These are phyloP conservation scores for Athene noctua DNA, from an alignment of 2,113 vertebrate species.

Conservation along the genomic window DNA sequence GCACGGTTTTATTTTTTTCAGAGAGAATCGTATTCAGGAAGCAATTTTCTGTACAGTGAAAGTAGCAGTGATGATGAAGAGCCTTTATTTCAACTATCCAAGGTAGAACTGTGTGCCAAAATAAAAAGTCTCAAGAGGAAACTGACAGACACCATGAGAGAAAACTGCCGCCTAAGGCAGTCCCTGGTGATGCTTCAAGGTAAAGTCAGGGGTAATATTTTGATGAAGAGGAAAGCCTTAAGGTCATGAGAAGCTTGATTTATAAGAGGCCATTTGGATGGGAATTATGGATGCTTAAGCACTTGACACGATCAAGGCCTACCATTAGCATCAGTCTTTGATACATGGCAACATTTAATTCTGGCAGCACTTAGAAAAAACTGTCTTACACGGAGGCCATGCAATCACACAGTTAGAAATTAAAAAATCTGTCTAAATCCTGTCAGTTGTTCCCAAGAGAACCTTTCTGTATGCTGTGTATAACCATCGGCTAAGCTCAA, in stretches of 20 bases:
- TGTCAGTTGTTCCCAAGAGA: not conserved
- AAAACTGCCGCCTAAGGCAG: conserved; percentile 75
- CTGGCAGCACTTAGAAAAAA: not conserved
- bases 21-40: conserved; percentile 68
- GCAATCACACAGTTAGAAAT: not conserved
- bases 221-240: not conserved
- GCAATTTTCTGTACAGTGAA: conserved; percentile 68
- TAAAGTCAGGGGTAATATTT: conserved; percentile 40
- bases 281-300: not conserved
- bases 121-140: conserved; percentile 74
- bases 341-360: conserved; percentile 8
- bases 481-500: not conserved
- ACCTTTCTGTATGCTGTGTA: not conserved
- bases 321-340: not conserved
- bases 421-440: not conserved
- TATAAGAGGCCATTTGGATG: not conserved
- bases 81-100: conserved; percentile 73
- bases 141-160: conserved; percentile 67
- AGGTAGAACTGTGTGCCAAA: conserved; percentile 73
- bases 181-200: conserved; percentile 78
- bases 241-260: conserved; percentile 9
- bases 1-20: conserved; percentile 1
- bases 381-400: not conserved
- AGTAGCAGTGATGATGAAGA: conserved; percentile 77
- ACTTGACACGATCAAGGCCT: not conserved